A percentile compares a stretch with the other conserved stretches of the same genome.
These are phyloP conservation scores for Ceyx melanurus DNA, from an alignment of 2,113 vertebrate genomes.

Conservation along the genomic window DNA sequence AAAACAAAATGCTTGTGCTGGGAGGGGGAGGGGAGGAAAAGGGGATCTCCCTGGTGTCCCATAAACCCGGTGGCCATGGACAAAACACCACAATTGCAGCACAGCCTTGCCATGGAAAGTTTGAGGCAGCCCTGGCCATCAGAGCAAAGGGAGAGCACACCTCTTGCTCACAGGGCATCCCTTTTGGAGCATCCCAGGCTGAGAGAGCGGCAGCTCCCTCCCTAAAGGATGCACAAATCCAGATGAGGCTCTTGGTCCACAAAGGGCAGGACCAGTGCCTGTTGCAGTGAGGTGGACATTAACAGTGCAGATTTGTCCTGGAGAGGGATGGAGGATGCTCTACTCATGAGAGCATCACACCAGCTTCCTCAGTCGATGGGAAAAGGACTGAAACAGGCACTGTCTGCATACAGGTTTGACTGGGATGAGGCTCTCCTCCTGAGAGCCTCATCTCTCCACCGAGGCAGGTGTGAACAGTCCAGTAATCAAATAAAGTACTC, in stretches of 20 bases:
- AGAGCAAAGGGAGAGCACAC: neutral
- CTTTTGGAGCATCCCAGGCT: neutral
- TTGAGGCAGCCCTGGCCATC: neutral
- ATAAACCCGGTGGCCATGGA: constrained; percentile 35
- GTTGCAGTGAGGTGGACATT: accelerated
- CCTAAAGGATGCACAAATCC: neutral
- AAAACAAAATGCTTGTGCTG: constrained; percentile 46
- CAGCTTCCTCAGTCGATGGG: neutral
- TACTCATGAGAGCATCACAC: neutral
- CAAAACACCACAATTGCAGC: constrained; percentile 20
- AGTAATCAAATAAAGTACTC: neutral
- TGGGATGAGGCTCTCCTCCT: neutral
- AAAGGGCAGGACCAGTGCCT: neutral
- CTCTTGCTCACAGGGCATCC: neutral
- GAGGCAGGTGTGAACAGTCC: neutral
- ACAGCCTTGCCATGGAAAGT: constrained; percentile 63
- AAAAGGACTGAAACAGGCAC: neutral
- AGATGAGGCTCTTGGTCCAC: accelerated
- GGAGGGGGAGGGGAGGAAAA: constrained; percentile 31
- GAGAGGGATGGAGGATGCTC: neutral
- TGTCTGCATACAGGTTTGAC: neutral
- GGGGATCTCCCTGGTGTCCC: constrained; percentile 54
- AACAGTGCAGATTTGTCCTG: neutral
- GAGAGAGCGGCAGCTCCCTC: neutral
- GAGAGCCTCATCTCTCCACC: neutral